Percentiles rank a stretch among this genome's conserved stretches.
These are phyloP conservation scores for Sitophilus oryzae DNA, from an alignment of 1,140 invertebrate species.

Conservation along the genomic window DNA sequence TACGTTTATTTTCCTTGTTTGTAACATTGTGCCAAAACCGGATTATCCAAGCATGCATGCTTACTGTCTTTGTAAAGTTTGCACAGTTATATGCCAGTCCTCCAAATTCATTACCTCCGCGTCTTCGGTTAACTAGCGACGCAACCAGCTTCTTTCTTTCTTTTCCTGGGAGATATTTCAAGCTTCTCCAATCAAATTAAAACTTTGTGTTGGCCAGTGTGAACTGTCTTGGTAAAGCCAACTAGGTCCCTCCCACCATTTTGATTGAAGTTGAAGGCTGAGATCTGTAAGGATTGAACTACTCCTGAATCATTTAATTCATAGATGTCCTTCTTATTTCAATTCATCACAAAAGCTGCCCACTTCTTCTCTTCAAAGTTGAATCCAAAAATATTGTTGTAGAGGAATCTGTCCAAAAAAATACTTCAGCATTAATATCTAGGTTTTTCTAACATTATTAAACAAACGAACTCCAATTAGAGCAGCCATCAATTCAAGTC, in stretches of 20 bases:
- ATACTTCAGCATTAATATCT: slow-evolving; percentile 1
- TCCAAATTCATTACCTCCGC: background rate
- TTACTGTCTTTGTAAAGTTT: slow-evolving; percentile 31
- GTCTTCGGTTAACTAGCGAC: background rate
- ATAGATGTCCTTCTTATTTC: slow-evolving; percentile 38
- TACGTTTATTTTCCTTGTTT: slow-evolving; percentile 24
- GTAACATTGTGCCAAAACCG: slow-evolving; percentile 28
- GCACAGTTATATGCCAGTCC: slow-evolving; percentile 25
- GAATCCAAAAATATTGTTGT: slow-evolving; percentile 41
- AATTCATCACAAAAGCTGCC: slow-evolving; percentile 44
- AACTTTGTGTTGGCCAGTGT: background rate
- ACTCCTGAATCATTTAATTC: slow-evolving; percentile 40
- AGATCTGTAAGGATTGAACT: slow-evolving; percentile 45
- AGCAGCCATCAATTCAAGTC: slow-evolving; percentile 30
- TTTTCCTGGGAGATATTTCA: slow-evolving; percentile 19
- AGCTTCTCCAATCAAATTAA: slow-evolving; percentile 15
- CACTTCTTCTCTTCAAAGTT: slow-evolving; percentile 27
- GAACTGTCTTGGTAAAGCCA: slow-evolving; percentile 8
- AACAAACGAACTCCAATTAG: slow-evolving; percentile 14
- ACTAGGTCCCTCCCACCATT: slow-evolving; percentile 43
- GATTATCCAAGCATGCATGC: slow-evolving; percentile 31
- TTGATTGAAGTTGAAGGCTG: slow-evolving; percentile 38
- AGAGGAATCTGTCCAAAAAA: slow-evolving; percentile 40
- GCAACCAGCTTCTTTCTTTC: slow-evolving; percentile 11
- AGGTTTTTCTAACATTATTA: slow-evolving; percentile 4